A percentile compares a stretch with the other conserved stretches of the same genome.
phyloP scores from a whole-genome alignment of 1,140 invertebrate genomes.

The Drosophila murphyi region DNA sequence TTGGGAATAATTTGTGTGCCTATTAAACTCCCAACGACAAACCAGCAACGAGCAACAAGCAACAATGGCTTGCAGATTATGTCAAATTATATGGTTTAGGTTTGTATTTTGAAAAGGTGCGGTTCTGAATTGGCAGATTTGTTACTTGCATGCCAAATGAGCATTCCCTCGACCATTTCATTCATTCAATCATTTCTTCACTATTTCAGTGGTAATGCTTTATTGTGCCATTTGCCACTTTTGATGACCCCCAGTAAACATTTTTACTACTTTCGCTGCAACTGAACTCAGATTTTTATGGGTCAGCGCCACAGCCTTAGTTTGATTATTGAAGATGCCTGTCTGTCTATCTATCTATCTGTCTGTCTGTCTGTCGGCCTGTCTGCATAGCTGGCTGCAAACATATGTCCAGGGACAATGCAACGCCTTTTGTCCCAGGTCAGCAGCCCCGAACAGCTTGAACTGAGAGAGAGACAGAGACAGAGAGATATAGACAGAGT shows the following conservation, averaged over 20 bases:
- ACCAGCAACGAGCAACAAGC: slow-evolving; percentile 38
- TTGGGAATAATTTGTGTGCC: slow-evolving; percentile 42
- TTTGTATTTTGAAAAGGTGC: slow-evolving; percentile 53
- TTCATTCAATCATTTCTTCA: slow-evolving; percentile 1
- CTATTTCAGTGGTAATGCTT: slow-evolving; percentile 10
- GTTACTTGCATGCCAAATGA: slow-evolving; percentile 1
- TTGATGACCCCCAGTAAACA: slow-evolving; percentile 63
- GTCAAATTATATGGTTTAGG: slow-evolving; percentile 74
- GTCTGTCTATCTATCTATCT: too few species aligned
- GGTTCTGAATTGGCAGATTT: slow-evolving; percentile 26
- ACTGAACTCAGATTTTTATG: slow-evolving; percentile 61
- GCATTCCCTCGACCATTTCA: slow-evolving; percentile 5
- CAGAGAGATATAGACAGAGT: neutral
- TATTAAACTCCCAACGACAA: slow-evolving; percentile 36
- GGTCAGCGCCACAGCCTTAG: slow-evolving; percentile 40
- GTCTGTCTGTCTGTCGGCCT: neutral
- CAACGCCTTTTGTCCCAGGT: slow-evolving; percentile 11
- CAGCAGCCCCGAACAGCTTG: slow-evolving; percentile 2
- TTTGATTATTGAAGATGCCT: slow-evolving; percentile 53
- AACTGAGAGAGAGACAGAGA: neutral
- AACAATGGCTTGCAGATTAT: slow-evolving; percentile 76
- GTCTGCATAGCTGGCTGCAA: neutral
- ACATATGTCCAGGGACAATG: slow-evolving; percentile 56
- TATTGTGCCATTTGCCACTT: slow-evolving; percentile 67
- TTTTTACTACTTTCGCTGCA: slow-evolving; percentile 55